A percentile compares a stretch with the other conserved stretches of the same genome.
Evolutionary conservation across 1,140 invertebrate genomes (phyloP).

Genomic region (Penaeus vannamei): DNA sequence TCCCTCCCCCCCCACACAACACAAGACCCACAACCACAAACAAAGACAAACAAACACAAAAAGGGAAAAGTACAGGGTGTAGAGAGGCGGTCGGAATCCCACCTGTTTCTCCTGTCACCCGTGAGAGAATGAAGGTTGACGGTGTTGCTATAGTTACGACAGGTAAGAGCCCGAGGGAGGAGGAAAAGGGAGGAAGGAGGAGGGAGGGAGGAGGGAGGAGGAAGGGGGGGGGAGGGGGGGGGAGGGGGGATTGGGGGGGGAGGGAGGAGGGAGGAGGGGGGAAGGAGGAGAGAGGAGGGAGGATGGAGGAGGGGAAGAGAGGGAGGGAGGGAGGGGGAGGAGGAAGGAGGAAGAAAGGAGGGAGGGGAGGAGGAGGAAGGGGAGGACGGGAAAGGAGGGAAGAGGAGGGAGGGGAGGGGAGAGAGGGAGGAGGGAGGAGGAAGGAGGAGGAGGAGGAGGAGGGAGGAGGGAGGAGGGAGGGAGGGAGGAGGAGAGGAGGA

Average conservation of each 20-base stretch:
- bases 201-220: slow-evolving; percentile 9
- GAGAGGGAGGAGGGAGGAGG: not conserved
- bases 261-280: slow-evolving; percentile 9
- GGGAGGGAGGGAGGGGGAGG: not conserved
- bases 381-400: not conserved
- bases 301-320: not conserved
- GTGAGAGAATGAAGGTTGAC: too few species aligned
- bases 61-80: too few species aligned
- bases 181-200: not conserved
- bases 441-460: slow-evolving; percentile 10
- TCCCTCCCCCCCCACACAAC: too few species aligned
- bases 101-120: too few species aligned
- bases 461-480: slow-evolving; percentile 8
- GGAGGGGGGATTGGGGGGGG: not conserved
- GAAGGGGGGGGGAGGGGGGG: slow-evolving; percentile 8
- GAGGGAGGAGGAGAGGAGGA: too few species aligned
- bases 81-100: too few species aligned
- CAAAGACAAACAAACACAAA: too few species aligned
- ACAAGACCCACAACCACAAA: too few species aligned
- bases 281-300: slow-evolving; percentile 9
- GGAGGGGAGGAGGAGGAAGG: not conserved
- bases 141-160: not conserved
- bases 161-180: not conserved
- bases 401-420: slow-evolving; percentile 8
- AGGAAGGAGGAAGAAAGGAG: not conserved